Evolutionary conservation across 2,113 vertebrate genomes (phyloP), one percentile per base, ranked within the genome.

Genomic region (Laticauda colubrina): DNA sequence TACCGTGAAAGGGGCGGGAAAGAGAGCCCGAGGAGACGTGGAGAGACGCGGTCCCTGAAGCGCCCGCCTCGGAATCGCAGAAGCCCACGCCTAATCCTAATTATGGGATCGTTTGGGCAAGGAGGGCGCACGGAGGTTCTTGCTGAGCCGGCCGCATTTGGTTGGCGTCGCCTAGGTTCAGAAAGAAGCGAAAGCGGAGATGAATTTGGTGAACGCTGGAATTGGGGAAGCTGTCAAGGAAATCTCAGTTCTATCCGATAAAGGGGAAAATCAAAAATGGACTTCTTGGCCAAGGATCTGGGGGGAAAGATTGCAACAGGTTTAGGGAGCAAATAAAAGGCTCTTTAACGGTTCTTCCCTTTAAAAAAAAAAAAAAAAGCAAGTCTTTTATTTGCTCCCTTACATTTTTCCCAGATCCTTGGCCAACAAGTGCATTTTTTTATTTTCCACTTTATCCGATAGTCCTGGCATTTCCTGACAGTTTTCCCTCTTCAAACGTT

Each of bases 21-120:
- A 1, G 24, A 43, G 92, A 81, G 89, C 55, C 93, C 88, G 87
- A 92, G 9, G 34, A 48, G 57, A 7, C 90, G 92, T 69, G 90
- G 75, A 14, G 85, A 10, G 29, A 8, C 3, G 24, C 92, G 90
- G 90, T 18, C 55, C 43, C 87, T 29, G 4, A 23, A 26, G 59
- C 0, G 23, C 95, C 89, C 93, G 34, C 55, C 0, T 43, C 39
- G 0, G 1, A 39, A 55, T 53, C 51, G 51, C 91, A 94, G 92
- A 93, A 64, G 0, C 55, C 45, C 3, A 5, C 0, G 0, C 12
- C 8, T 0, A 0, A 0, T 51, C 43, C 59, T 69, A 69, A 69
- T 69, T 15, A n/a, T 6, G 64, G 29, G 64, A 15, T n/a, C 29
- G 2, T 69, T 69, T 43, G 75, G 3, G 2, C n/a, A 20, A 20